Base-by-base conservation (phyloP, 2,797 vertebrate genomes). In the Myoxocephalus aenaeus region DNA sequence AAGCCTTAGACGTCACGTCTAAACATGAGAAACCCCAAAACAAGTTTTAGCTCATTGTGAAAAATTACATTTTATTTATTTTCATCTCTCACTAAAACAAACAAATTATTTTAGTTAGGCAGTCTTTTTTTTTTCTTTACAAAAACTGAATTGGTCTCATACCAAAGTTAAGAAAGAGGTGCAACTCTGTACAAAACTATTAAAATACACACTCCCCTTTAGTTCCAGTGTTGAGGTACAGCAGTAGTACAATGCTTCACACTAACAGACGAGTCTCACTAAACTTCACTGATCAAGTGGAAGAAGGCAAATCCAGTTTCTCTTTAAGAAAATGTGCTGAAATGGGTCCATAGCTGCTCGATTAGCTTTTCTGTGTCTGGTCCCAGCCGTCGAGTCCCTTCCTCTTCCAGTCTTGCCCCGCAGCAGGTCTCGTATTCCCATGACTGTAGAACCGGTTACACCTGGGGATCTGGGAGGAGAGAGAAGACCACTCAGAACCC, bases 381-480 rank as follows among this genome's bases (percentile, higher is more conserved):
- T 46, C 44, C 10, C 10, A 62, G 15, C 13, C 11, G 7, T 5
- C 25, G 22, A 59, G 40, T 27, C 1, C 0, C 63, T 7, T 69
- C 67, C n/a, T 63, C 54, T 15, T 58, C 20, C 17, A 22, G 42
- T 50, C 7, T 6, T 11, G 9, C 36, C 65, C 51, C 51, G 36
- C 2, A 11, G 27, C 15, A 22, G 20, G n/a, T 29, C 1, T 79
- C 64, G 4, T 36, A 59, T 63, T 70, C 59, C 57, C n/a, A 1
- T 32, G 25, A 34, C 20, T 38, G 13, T 38, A 2, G 29, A 20
- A 9, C 50, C n/a, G 3, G 17, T 70, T 61, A 81, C 40, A 72
- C 77, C 77, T 84, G 58, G 25, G 40, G 67, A 75, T 70, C 91
- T 91, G 84, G 61, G 70, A 63, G 57, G 25, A 0, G 25, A 22